Conservation (phyloP, 2,113 vertebrate genomes). For the Nanger granti region DNA sequence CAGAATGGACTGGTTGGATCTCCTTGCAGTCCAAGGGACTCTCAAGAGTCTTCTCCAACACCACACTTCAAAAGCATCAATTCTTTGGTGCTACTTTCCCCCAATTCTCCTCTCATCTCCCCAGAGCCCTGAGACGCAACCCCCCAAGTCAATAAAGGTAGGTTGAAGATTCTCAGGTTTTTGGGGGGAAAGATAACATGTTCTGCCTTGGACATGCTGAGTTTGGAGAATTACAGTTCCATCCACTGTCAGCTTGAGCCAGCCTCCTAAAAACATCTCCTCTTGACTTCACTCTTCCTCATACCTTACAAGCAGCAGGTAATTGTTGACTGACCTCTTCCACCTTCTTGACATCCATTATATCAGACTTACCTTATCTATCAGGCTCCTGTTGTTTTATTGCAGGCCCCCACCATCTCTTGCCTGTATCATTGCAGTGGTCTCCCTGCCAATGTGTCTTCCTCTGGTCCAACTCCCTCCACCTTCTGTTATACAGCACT, state of each 20-base stretch:
- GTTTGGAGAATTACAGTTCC: not conserved
- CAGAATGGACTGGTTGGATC: too few species aligned
- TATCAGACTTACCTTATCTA: not conserved
- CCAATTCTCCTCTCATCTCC: not conserved
- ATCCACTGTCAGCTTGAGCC: not conserved
- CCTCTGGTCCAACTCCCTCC: not conserved
- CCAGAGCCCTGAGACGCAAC: not conserved
- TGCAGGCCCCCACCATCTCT: not conserved
- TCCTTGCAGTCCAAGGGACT: too few species aligned
- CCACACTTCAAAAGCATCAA: too few species aligned
- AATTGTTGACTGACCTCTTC: not conserved
- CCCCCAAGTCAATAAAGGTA: not conserved
- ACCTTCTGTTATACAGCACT: not conserved
- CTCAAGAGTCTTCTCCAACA: too few species aligned
- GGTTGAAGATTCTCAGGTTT: not conserved
- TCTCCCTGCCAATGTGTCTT: not conserved
- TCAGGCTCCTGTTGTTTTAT: not conserved
- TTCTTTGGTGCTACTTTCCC: not conserved
- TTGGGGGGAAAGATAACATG: rapidly evolving
- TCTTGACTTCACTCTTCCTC: not conserved
- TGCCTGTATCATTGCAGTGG: not conserved
- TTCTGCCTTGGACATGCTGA: not conserved
- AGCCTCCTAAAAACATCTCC: not conserved
- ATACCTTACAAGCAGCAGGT: not conserved
- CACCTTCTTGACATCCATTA: not conserved